phyloP scores from a whole-genome alignment of 2,797 vertebrate genomes.

The Esox masquinongy region DNA sequence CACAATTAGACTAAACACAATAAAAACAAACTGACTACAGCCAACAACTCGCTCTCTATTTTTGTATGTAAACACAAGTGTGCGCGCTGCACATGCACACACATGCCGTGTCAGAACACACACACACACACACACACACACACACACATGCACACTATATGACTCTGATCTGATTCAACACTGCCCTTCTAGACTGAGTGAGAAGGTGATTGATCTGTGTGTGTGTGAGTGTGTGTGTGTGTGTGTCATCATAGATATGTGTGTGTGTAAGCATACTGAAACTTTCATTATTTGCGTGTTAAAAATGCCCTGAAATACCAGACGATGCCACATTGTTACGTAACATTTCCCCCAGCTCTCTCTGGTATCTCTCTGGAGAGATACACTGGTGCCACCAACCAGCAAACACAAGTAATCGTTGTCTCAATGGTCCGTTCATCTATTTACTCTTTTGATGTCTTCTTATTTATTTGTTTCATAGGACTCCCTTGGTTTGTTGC shows the following conservation, averaged over 20 bases:
- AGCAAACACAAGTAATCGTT: slow-evolving; percentile 47
- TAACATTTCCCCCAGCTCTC: neutral
- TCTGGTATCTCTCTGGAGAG: slow-evolving; percentile 6
- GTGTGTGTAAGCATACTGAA: neutral
- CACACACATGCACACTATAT: neutral
- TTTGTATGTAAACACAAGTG: neutral
- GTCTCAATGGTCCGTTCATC: slow-evolving; percentile 37
- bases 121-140: neutral
- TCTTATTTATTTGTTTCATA: slow-evolving; percentile 25
- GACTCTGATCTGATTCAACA: neutral
- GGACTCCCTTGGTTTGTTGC: slow-evolving; percentile 17
- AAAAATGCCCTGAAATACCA: neutral
- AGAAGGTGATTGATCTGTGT: slow-evolving; percentile 21
- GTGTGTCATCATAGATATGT: slow-evolving; percentile 23
- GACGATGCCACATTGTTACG: neutral
- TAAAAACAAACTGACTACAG: slow-evolving; percentile 13
- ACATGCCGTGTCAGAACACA: neutral
- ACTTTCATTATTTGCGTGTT: slow-evolving; percentile 5
- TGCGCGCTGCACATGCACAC: neutral
- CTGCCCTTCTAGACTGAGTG: slow-evolving; percentile 12
- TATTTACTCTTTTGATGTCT: slow-evolving; percentile 12
- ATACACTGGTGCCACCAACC: slow-evolving; percentile 29
- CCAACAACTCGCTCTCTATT: slow-evolving; percentile 7
- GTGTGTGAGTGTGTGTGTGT: slow-evolving; percentile 16
- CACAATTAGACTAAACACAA: slow-evolving; percentile 15